Evolutionary conservation across 2,888 invertebrate species (phyloP).

Genomic region (Morpho deidamia): DNA sequence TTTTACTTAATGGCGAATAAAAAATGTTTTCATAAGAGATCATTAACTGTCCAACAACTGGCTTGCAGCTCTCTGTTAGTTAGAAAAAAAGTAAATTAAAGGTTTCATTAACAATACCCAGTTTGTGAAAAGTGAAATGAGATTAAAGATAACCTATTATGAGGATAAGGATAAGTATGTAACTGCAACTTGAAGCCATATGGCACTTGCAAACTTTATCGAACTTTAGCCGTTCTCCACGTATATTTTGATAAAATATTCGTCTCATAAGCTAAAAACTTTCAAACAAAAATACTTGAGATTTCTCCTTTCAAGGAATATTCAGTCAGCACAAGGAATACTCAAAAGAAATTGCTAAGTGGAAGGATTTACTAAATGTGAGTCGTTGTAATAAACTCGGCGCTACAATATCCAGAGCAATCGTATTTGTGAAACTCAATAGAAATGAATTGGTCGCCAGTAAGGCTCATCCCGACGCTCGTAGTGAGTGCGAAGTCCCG

Average conservation of each 20-base stretch:
- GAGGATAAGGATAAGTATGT: background rate
- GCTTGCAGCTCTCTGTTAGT: no score
- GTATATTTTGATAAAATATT: background rate
- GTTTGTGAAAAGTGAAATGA: background rate
- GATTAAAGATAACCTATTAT: background rate
- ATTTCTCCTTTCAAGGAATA: background rate
- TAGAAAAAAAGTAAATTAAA: no score
- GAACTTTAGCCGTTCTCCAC: background rate
- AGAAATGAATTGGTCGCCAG: constrained; percentile 10
- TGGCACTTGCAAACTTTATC: background rate
- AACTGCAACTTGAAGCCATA: background rate
- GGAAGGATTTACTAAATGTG: constrained; percentile 7
- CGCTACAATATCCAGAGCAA: constrained; percentile 6
- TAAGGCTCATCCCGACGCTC: background rate
- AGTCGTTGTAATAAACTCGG: constrained; percentile 8
- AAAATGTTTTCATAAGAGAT: no score
- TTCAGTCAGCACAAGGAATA: background rate
- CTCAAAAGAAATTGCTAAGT: constrained; percentile 9
- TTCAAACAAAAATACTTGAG: no score
- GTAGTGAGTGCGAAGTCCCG: background rate
- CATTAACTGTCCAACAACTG: no score
- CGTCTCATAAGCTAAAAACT: background rate
- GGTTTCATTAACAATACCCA: background rate
- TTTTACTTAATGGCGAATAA: no score
- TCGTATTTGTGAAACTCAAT: constrained; percentile 10